Evolutionary conservation across 2,888 invertebrate genomes (phyloP), one percentile per base, ranked within the genome.

Genomic region (Trissonchulus sp.): DNA sequence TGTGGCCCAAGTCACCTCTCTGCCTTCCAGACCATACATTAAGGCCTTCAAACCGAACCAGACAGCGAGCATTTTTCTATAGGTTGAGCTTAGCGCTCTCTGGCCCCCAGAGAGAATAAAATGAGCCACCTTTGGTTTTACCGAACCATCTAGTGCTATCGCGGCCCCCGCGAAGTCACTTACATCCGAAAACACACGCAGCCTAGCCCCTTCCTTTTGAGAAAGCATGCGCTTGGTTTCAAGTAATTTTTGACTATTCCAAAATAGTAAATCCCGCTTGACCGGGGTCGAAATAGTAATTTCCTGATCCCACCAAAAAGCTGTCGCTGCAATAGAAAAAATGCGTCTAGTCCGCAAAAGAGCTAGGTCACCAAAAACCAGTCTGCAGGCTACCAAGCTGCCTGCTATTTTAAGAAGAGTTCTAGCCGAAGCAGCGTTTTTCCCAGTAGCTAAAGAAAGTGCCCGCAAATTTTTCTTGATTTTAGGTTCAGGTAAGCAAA

Each of bases 111-210:
- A 65, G n/a, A 65, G n/a, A 31, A 28, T 8, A 34, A 65, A 65
- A 28, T 65, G 34, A 28, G 30, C 65, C 34, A 65, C 34, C 30
- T 15, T 8, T 31, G 31, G 34, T 28, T 15, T 8, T 18, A 15
- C 8, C 8, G 3, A 15, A 18, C 15, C 8, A 28, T 15, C 34
- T 15, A 15, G n/a, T 18, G n/a, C 3, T 15, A 65, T 34, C 15
- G 65, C 65, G 65, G 65, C 65, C 65, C 65, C 65, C 65, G 65
- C 65, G 15, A 65, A 18, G 8, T 65, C 34, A 65, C 65, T 28
- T 15, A 28, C 30, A 34, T 65, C 65, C 15, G 65, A 65, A 15
- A 15, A 28, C 8, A 65, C 65, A 65, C 48, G 48, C 8, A 48
- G 48, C 8, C 48, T 8, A 48, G 48, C 48, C 48, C 48, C 48